Evolutionary conservation across 2,113 vertebrate species (phyloP), one percentile per base, ranked within the genome.

Genomic region (Austrofundulus limnaeus): DNA sequence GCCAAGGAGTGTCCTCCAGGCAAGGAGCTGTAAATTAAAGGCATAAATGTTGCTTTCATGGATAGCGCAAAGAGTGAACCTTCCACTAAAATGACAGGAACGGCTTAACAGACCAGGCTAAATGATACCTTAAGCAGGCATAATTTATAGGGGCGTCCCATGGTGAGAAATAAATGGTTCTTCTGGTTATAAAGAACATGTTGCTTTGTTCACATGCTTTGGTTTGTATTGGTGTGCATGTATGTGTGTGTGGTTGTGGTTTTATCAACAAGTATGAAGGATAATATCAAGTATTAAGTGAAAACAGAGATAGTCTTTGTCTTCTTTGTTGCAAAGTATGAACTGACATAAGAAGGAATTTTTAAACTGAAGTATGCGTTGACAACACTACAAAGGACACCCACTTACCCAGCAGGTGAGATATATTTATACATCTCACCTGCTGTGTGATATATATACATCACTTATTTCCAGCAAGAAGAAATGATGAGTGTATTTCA

Each of bases 21-120:
- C 89, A 80, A 88, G 72, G 78, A 80, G 86, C 84, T 89, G 90
- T 90, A 92, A 90, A 92, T 92, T 90, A 92, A 92, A 92, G 86
- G 77, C 87, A 90, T 91, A 88, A 90, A 90, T 81, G 89, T 88
- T 80, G 85, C 88, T 85, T 87, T 85, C 85, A 85, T 83, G 78
- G 84, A 78, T 87, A 80, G 82, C 60, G 80, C 80, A 88, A 89
- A 88, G 85, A 85, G 83, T 77, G 83, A 90, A 86, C 83, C 87
- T 78, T 88, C 66, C 82, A 84, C 83, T 84, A 72, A 87, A 86
- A 88, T 90, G 89, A 89, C 88, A 92, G 83, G 76, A 81, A 70
- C 75, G 80, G 77, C 75, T 90, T 86, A 85, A 87, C 85, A 80
- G 72, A 78, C 64, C 71, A 66, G 70, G 77, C 84, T 87, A 90